These are phyloP conservation scores for Leptopilina boulardi DNA, from an alignment of 1,140 invertebrate genomes.

Conservation along the genomic window DNA sequence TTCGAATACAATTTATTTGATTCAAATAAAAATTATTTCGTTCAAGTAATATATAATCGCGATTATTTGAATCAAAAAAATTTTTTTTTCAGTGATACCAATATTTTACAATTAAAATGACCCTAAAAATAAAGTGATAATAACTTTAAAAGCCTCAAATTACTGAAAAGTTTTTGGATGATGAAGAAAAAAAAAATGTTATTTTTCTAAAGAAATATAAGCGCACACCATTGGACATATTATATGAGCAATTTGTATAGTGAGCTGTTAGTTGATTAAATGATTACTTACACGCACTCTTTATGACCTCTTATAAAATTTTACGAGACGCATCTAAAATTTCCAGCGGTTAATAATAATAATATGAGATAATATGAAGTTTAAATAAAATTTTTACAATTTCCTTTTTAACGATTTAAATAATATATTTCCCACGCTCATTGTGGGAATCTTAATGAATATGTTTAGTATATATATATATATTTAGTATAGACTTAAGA, in stretches of 20 bases:
- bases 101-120: too few relatives aligned
- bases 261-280: slow-evolving; percentile 2
- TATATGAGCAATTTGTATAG: slow-evolving; percentile 27
- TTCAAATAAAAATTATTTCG: too few relatives aligned
- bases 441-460: not conserved
- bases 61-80: too few relatives aligned
- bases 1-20: too few relatives aligned
- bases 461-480: too few relatives aligned
- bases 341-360: not conserved
- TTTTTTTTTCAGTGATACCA: too few relatives aligned
- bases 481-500: too few relatives aligned
- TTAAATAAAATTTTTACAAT: not conserved
- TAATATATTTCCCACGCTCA: not conserved
- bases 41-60: too few relatives aligned
- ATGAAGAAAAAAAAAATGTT: not conserved
- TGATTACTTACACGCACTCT: slow-evolving; percentile 10
- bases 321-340: slow-evolving; percentile 16
- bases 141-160: not conserved
- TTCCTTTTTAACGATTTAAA: not conserved
- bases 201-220: slow-evolving; percentile 1
- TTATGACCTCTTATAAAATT: slow-evolving; percentile 20
- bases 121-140: too few relatives aligned
- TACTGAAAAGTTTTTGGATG: not conserved
- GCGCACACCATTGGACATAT: not conserved
- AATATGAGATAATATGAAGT: not conserved